Evolutionary conservation across 2,888 invertebrate genomes (phyloP), one percentile per base, ranked within the genome.

Genomic region (Reticulitermes lucifugus): DNA sequence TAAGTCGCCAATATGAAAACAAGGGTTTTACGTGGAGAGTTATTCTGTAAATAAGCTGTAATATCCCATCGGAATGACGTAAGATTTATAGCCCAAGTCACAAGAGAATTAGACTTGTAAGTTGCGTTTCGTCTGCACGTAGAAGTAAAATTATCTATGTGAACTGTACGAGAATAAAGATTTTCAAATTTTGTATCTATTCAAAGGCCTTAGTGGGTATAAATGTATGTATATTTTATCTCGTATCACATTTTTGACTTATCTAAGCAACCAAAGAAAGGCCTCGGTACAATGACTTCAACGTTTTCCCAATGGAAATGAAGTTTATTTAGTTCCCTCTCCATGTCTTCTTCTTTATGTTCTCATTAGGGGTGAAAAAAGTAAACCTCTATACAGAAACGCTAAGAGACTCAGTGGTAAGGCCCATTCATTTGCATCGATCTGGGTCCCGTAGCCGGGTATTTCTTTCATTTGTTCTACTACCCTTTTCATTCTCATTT

Each of bases 401-500:
- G 41, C 51, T 46, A 77, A 46, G n/a, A 14, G 46, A 43, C 77
- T 77, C n/a, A 51, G 46, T 77, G 46, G 77, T 22, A 12, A 46
- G 51, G 4, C 77, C 22, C 77, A 51, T 77, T 77, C 77, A 77
- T 77, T 77, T 77, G 77, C 77, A 77, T 77, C 77, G 77, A 77
- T 46, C 77, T 18, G 1, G 41, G 41, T 10, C 14, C 51, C 46
- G 0, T 43, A 21, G 22, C 4, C 22, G n/a, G 22, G 2, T 6
- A 73, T 41, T 41, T 73, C 73, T 73, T 73, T 73, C 9, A 35
- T n/a, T 43, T 43, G 22, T 46, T n/a, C 10, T 77, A 3, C 22
- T 41, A 14, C 77, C 14, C 18, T 5, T n/a, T n/a, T 41, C n/a
- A 2, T 41, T 41, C 73, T 29, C 73, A 18, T 41, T 21, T 73